Evolutionary conservation across 2,888 invertebrate species (phyloP).

Genomic region (Volucella bombylans): DNA sequence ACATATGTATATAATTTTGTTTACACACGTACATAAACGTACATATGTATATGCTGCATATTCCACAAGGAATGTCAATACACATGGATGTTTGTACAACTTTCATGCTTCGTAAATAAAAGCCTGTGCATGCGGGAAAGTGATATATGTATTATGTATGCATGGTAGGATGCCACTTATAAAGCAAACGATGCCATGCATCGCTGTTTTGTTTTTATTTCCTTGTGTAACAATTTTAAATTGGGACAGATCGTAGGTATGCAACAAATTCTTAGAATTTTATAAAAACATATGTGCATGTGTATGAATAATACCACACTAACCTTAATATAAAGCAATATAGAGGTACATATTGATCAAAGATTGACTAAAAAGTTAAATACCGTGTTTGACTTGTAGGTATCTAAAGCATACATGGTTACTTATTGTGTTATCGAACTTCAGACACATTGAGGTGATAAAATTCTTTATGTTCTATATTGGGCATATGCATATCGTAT

Average conservation of each 20-base stretch:
- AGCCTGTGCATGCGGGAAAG: slow-evolving; percentile 21
- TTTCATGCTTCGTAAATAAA: slow-evolving; percentile 40
- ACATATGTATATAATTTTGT: too few relatives aligned
- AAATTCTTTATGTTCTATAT: too few relatives aligned
- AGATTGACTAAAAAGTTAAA: slow-evolving; percentile 17
- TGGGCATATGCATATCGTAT: too few relatives aligned
- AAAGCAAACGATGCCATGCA: slow-evolving; percentile 6
- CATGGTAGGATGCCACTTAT: slow-evolving; percentile 15
- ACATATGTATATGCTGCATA: slow-evolving; percentile 18
- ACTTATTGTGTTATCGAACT: not conserved
- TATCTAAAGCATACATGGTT: not conserved
- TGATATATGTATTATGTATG: slow-evolving; percentile 9
- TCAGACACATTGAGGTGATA: slow-evolving; percentile 4
- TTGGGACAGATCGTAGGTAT: slow-evolving; percentile 14
- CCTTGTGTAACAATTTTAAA: slow-evolving; percentile 35
- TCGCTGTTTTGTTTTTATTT: slow-evolving; percentile 28
- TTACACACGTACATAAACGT: slow-evolving; percentile 19
- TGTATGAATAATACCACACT: slow-evolving; percentile 11
- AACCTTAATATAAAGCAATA: not conserved
- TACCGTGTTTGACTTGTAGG: slow-evolving; percentile 10
- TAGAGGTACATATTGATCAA: slow-evolving; percentile 14
- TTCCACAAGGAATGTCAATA: slow-evolving; percentile 49
- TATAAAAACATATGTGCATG: slow-evolving; percentile 1
- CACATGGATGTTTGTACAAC: slow-evolving; percentile 41
- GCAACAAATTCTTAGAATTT: not conserved